Conservation (phyloP, 2,888 invertebrate species). For the Philaethria dido region DNA sequence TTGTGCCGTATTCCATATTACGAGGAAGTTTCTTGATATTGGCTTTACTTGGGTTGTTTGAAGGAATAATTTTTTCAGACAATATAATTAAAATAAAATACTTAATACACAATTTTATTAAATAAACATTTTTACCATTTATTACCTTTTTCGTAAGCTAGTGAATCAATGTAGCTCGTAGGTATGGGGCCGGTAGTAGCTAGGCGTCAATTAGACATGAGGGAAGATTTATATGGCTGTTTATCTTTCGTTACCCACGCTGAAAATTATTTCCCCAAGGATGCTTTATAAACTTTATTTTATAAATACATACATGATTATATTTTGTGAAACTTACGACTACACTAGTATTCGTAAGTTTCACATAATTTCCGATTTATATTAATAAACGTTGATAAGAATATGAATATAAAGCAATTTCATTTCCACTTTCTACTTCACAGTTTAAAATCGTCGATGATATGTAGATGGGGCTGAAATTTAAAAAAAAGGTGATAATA, state of each 20-base stretch:
- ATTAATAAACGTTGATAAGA: background rate
- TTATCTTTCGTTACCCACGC: conserved; percentile 22
- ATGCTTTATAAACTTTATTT: conserved; percentile 15
- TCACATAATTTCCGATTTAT: conserved; percentile 3
- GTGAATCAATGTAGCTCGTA: conserved; percentile 16
- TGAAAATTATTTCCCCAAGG: conserved; percentile 25
- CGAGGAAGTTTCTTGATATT: background rate
- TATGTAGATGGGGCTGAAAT: too few relatives aligned
- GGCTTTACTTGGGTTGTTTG: background rate
- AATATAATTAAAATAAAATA: background rate
- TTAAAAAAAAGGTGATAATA: too few relatives aligned
- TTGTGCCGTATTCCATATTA: too few relatives aligned
- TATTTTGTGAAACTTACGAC: background rate
- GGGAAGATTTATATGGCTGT: conserved; percentile 29
- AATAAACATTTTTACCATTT: background rate
- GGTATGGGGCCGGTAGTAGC: conserved; percentile 20
- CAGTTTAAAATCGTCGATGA: too few relatives aligned
- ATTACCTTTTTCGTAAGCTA: background rate
- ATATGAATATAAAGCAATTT: background rate
- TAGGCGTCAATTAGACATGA: conserved; percentile 29
- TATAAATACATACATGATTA: background rate
- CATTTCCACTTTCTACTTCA: background rate
- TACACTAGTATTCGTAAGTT: background rate
- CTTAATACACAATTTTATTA: background rate
- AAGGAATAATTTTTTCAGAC: background rate